Conservation (phyloP, 1,140 invertebrate species). For the Halesus radiatus region DNA sequence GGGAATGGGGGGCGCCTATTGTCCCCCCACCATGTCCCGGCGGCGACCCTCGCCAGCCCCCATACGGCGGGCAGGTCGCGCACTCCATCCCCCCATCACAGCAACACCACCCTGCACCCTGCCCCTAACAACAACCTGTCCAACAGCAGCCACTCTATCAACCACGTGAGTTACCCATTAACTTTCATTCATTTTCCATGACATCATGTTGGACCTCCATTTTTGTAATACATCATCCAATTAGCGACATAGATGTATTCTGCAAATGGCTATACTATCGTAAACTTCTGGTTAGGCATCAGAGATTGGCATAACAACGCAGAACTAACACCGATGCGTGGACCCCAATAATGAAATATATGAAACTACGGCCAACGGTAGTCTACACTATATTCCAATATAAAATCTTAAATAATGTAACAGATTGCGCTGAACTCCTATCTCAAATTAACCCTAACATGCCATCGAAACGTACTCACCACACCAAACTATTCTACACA, state of each 20-base stretch:
- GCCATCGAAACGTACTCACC: too few relatives aligned
- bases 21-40: neutral
- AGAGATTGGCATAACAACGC: too few relatives aligned
- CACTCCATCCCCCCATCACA: neutral
- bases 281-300: neutral
- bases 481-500: too few relatives aligned
- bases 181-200: too few relatives aligned
- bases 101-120: neutral
- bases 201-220: neutral
- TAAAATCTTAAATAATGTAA: too few relatives aligned
- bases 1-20: too few relatives aligned
- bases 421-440: too few relatives aligned
- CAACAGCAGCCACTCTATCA: neutral
- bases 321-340: too few relatives aligned
- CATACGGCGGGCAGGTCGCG: neutral
- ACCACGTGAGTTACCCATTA: slow-evolving; percentile 21
- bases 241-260: neutral
- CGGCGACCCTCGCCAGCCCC: neutral
- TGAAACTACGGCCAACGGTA: too few relatives aligned
- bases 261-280: neutral
- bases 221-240: neutral
- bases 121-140: neutral
- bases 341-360: too few relatives aligned
- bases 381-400: too few relatives aligned
- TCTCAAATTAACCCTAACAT: too few relatives aligned